phyloP scores from a whole-genome alignment of 2,888 invertebrate genomes.

The Coenonympha arcania region DNA sequence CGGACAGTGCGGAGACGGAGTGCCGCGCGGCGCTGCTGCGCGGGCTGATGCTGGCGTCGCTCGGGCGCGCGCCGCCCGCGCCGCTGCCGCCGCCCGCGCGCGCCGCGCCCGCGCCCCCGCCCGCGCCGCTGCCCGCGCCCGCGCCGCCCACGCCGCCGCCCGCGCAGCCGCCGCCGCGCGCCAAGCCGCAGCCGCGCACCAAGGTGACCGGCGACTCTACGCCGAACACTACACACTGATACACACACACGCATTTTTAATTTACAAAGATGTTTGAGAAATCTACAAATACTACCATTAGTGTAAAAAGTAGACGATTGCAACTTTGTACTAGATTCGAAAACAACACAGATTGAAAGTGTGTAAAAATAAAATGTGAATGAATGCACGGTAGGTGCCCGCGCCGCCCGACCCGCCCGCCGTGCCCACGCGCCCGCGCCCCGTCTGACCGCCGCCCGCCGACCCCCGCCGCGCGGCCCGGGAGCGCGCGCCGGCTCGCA shows the following conservation, averaged over 20 bases:
- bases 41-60: constrained; percentile 64
- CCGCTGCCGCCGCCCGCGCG: constrained; percentile 34
- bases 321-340: too few species aligned
- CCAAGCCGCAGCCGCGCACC: constrained; percentile 35
- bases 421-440: constrained; percentile 29
- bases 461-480: constrained; percentile 25
- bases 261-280: too few species aligned
- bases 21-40: constrained; percentile 62
- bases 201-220: constrained; percentile 36
- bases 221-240: too few species aligned
- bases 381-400: too few species aligned
- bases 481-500: constrained; percentile 14
- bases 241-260: too few species aligned
- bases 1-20: constrained; percentile 48
- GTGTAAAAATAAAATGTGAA: too few species aligned
- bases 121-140: constrained; percentile 40
- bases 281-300: too few species aligned
- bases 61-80: constrained; percentile 50
- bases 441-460: constrained; percentile 41
- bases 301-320: too few species aligned
- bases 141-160: constrained; percentile 55
- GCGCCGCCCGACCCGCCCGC: constrained; percentile 34
- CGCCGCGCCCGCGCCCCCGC: constrained; percentile 35
- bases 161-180: constrained; percentile 60
- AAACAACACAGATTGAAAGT: too few species aligned